These are phyloP conservation scores for Phenganax subtilis DNA, from an alignment of 92 coral and sea anemone genomes.

Conservation along the genomic window DNA sequence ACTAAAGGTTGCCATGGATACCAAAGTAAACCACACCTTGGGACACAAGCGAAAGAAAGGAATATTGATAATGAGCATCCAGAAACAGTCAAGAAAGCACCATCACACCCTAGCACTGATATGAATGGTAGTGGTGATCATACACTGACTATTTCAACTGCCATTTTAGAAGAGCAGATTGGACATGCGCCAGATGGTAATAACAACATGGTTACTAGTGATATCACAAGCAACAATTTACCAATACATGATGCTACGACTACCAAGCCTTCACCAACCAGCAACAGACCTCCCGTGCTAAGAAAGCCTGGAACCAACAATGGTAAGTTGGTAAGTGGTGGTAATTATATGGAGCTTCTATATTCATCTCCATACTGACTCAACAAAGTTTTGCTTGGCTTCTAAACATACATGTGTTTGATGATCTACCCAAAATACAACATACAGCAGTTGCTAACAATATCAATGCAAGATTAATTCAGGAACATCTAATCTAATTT, in stretches of 20 bases:
- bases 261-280: neutral
- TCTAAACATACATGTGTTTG: too few species aligned
- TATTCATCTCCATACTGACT: too few species aligned
- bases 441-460: neutral
- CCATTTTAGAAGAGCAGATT: neutral
- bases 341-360: too few species aligned
- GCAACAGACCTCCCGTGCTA: neutral
- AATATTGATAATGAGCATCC: too few species aligned
- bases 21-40: neutral
- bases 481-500: neutral
- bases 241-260: neutral
- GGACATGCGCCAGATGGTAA: neutral
- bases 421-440: neutral
- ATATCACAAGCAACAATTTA: neutral
- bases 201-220: neutral
- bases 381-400: too few species aligned
- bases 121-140: neutral
- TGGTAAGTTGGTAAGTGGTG: neutral
- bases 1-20: neutral
- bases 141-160: neutral
- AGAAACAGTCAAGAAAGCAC: neutral
- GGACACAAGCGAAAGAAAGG: neutral
- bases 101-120: neutral
- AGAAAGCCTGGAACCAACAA: neutral
- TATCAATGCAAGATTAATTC: neutral